These are phyloP conservation scores for Brevipalpus yothersi DNA, from an alignment of 1,140 invertebrate species.

Conservation along the genomic window DNA sequence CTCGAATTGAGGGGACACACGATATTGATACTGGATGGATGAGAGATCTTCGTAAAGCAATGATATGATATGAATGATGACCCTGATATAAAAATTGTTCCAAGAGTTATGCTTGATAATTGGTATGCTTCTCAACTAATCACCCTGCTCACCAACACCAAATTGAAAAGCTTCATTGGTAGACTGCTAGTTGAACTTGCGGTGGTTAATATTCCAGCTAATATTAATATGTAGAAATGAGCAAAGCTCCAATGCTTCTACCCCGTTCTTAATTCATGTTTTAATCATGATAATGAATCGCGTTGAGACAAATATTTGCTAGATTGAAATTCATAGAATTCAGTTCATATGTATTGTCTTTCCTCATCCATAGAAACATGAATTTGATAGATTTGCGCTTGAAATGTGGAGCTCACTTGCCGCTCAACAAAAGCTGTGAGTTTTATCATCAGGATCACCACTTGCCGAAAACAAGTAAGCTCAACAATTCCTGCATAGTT, in stretches of 20 bases:
- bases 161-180: constrained; percentile 3
- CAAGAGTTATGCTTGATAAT: constrained; percentile 58
- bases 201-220: constrained; percentile 3
- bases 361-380: constrained; percentile 21
- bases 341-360: not conserved
- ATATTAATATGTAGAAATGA: too few relatives aligned
- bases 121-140: constrained; percentile 28
- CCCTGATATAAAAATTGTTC: constrained; percentile 26
- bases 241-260: too few relatives aligned
- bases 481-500: not conserved
- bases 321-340: too few relatives aligned
- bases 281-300: not conserved
- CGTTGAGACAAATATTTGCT: too few relatives aligned
- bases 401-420: constrained; percentile 55
- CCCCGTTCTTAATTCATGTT: too few relatives aligned
- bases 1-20: constrained; percentile 26
- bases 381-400: constrained; percentile 61
- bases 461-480: constrained; percentile 53
- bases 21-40: constrained; percentile 58
- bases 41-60: constrained; percentile 30
- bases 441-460: constrained; percentile 2
- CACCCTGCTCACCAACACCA: constrained; percentile 5
- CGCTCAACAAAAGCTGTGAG: constrained; percentile 32
- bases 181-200: constrained; percentile 11
- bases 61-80: too few relatives aligned